Evolutionary conservation across 2,113 vertebrate genomes (phyloP).

Genomic region (Pipa parva): DNA sequence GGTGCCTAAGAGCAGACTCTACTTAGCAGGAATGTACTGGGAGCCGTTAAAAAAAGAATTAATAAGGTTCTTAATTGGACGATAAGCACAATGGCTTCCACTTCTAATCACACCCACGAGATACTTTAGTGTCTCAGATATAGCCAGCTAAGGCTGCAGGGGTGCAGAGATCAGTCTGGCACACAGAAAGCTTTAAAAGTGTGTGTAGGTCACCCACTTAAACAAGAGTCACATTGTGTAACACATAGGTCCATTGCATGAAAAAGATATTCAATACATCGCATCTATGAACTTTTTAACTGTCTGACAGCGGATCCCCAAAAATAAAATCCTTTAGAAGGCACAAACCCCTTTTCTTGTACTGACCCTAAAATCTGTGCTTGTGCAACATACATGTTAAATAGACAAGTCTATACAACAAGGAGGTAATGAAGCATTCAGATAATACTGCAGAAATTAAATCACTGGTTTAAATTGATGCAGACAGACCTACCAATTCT

Average conservation of each 20-base stretch:
- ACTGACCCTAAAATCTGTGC: too few species aligned
- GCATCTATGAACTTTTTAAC: too few species aligned
- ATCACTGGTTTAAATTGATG: too few species aligned
- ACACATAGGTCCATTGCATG: not conserved
- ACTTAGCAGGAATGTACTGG: slow-evolving; percentile 9
- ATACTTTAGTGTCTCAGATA: not conserved
- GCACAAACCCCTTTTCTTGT: too few species aligned
- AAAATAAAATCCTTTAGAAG: too few species aligned
- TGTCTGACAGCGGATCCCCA: too few species aligned
- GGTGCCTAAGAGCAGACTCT: not conserved
- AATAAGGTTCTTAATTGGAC: slow-evolving; percentile 10
- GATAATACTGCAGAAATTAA: too few species aligned
- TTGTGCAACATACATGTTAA: too few species aligned
- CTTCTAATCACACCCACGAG: not conserved
- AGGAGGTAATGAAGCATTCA: too few species aligned
- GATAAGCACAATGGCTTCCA: slow-evolving; percentile 28
- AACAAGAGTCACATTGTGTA: not conserved
- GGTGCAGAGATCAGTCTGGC: not conserved
- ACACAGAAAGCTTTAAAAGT: not conserved
- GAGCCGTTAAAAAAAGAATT: slow-evolving; percentile 3
- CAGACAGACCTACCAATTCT: too few species aligned
- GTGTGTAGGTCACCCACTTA: not conserved
- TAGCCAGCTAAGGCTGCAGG: not conserved
- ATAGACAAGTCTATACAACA: too few species aligned
- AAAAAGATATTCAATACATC: too few species aligned